These are phyloP conservation scores for Atractosteus spatula DNA, from an alignment of 2,113 vertebrate genomes.

Conservation along the genomic window DNA sequence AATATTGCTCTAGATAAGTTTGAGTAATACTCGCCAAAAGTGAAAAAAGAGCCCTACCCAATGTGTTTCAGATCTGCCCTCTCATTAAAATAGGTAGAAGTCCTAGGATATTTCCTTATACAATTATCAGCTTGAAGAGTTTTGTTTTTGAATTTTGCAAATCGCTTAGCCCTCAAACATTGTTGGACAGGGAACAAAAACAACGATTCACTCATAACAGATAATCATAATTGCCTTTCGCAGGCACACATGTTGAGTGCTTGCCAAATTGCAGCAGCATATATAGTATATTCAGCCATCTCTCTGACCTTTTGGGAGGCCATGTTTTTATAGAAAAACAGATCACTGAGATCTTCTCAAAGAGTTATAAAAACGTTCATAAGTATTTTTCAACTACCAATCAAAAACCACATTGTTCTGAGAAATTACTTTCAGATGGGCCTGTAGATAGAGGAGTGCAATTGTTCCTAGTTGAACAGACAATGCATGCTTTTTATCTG, in stretches of 20 bases:
- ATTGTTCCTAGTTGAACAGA: constrained; percentile 92
- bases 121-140: no score
- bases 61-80: no score
- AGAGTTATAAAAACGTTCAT: constrained; percentile 76
- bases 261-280: constrained; percentile 17
- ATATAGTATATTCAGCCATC: constrained; percentile 2
- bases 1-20: no score
- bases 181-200: no score
- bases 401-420: constrained; percentile 86
- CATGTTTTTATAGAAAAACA: constrained; percentile 49
- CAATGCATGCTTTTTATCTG: constrained; percentile 82
- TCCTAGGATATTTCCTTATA: no score
- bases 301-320: constrained; percentile 27
- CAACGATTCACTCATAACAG: not conserved
- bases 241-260: constrained; percentile 37
- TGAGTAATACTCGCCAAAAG: no score
- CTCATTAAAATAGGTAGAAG: no score
- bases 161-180: no score
- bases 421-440: constrained; percentile 94
- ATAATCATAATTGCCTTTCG: constrained; percentile 31
- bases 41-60: no score
- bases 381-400: constrained; percentile 80
- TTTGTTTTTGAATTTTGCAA: no score
- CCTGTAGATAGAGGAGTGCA: constrained; percentile 75
- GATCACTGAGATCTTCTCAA: constrained; percentile 81